Conservation (phyloP, 2,113 vertebrate genomes). For the Brienomyrus longianalis region DNA sequence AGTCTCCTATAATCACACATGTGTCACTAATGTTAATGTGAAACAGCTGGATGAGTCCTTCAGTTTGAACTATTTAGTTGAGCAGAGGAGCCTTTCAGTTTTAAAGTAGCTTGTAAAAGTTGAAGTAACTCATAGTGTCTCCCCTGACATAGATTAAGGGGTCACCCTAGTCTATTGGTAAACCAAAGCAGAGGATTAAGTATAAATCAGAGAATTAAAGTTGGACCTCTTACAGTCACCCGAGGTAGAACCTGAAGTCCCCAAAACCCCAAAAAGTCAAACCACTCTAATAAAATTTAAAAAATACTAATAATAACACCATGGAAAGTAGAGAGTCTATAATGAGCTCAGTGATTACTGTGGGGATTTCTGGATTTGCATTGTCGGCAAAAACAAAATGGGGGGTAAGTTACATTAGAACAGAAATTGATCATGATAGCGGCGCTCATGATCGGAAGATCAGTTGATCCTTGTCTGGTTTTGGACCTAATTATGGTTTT, state of each 20-base stretch:
- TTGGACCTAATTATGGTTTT: neutral
- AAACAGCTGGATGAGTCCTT: neutral
- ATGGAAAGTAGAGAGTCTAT: neutral
- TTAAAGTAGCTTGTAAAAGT: neutral
- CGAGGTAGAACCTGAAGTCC: neutral
- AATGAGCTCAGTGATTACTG: neutral
- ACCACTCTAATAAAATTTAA: neutral
- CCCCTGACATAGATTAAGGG: neutral
- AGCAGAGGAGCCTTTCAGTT: neutral
- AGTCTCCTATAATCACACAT: neutral
- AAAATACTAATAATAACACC: neutral
- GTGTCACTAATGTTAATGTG: no score
- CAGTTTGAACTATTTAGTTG: neutral
- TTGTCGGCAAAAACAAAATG: neutral
- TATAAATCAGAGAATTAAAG: neutral
- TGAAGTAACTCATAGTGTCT: neutral
- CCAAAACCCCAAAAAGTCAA: neutral
- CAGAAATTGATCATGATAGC: neutral
- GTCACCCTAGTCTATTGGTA: neutral
- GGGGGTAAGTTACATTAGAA: neutral
- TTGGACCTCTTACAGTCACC: neutral
- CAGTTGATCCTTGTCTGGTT: neutral
- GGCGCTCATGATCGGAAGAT: neutral
- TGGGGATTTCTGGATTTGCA: neutral
- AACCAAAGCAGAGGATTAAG: neutral